Percentiles rank a stretch among this genome's conserved stretches.
phyloP scores from a whole-genome alignment of 92 coral and sea anemone species.

The Palythoa caribaeorum region DNA sequence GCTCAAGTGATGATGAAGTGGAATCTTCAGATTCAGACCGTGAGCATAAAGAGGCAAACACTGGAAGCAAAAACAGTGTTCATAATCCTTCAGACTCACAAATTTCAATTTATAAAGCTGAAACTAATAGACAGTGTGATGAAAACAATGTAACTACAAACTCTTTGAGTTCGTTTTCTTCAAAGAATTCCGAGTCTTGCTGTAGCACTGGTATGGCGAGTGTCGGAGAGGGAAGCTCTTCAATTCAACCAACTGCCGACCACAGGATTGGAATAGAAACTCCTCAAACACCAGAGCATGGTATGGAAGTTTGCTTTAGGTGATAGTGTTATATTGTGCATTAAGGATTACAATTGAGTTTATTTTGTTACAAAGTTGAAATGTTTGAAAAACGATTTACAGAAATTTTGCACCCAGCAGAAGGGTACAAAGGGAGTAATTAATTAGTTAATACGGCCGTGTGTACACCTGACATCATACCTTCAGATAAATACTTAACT shows the following conservation, averaged over 20 bases:
- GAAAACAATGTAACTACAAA: constrained; percentile 14
- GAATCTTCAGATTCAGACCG: constrained; percentile 89
- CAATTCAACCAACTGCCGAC: constrained; percentile 20
- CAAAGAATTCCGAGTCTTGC: constrained; percentile 1
- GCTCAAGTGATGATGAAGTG: constrained; percentile 78
- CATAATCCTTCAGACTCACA: constrained; percentile 1
- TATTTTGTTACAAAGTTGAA: too few species aligned
- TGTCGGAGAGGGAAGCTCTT: neutral
- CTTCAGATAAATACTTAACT: too few species aligned
- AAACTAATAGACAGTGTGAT: neutral
- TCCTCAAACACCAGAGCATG: constrained; percentile 32
- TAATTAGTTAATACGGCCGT: too few species aligned
- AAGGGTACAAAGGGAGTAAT: too few species aligned
- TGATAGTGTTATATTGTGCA: neutral
- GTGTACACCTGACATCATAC: too few species aligned
- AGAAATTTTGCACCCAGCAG: too few species aligned
- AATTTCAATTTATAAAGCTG: neutral
- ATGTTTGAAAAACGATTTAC: too few species aligned
- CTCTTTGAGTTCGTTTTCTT: neutral
- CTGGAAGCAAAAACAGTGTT: constrained; percentile 4
- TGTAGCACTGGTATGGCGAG: constrained; percentile 2
- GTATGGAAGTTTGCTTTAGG: neutral
- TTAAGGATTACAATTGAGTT: too few species aligned
- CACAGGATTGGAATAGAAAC: constrained; percentile 18
- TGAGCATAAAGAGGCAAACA: constrained; percentile 71